Evolutionary conservation across 2,113 vertebrate genomes (phyloP).

Genomic region (Chaenogobius annularis): DNA sequence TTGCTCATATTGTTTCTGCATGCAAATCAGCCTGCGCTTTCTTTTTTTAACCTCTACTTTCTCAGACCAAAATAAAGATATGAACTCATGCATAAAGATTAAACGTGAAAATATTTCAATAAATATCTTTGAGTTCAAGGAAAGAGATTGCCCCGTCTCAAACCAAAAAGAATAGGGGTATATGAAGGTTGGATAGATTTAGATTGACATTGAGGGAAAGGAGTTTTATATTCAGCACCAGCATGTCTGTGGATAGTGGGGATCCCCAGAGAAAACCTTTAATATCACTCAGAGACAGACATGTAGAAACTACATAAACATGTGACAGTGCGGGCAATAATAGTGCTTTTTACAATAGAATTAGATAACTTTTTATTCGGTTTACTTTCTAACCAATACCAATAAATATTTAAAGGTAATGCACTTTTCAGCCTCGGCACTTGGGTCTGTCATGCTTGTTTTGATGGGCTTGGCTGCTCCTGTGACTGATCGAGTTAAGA

Average conservation of each 20-base stretch:
- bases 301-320: background rate
- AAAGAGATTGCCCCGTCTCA: background rate
- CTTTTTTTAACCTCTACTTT: constrained; percentile 29
- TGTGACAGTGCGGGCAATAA: background rate
- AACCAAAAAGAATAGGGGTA: background rate
- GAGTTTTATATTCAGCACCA: background rate
- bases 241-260: background rate
- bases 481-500: constrained; percentile 41
- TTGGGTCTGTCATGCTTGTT: constrained; percentile 12
- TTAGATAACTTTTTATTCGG: background rate
- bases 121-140: background rate
- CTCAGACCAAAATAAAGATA: constrained; percentile 27
- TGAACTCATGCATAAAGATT: constrained; percentile 20
- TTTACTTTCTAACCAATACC: constrained; percentile 21
- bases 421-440: constrained; percentile 11
- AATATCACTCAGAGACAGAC: background rate
- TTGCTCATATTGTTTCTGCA: constrained; percentile 62
- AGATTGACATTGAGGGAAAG: background rate
- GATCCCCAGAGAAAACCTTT: background rate
- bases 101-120: background rate
- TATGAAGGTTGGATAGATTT: background rate
- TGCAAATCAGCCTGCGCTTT: constrained; percentile 54
- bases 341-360: background rate
- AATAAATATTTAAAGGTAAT: constrained; percentile 18
- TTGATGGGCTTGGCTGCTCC: constrained; percentile 30